These are phyloP conservation scores for Varecia variegata DNA, from an alignment of 2,797 vertebrate species.

Conservation along the genomic window DNA sequence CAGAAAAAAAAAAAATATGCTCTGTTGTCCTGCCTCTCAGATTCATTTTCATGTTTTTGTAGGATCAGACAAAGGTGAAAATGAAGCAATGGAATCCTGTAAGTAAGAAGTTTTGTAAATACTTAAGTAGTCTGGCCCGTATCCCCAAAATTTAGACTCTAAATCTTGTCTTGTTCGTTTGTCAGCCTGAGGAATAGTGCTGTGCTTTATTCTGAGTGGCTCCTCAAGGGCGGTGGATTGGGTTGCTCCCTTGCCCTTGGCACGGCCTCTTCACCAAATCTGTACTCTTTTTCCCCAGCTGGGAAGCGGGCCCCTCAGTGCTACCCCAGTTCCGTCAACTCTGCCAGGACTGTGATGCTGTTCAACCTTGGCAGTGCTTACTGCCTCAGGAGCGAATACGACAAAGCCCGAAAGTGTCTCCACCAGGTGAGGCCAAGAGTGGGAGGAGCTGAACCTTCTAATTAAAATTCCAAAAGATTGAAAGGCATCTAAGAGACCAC, in stretches of 20 bases:
- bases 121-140: constrained; percentile 19
- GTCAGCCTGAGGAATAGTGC: neutral
- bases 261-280: neutral
- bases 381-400: constrained; percentile 97
- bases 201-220: neutral
- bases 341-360: constrained; percentile 96
- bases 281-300: constrained; percentile 84
- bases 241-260: neutral
- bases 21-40: constrained; percentile 42
- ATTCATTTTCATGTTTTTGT: constrained; percentile 71
- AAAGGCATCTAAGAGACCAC: neutral
- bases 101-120: constrained; percentile 83
- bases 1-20: neutral
- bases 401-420: constrained; percentile 98
- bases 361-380: constrained; percentile 99
- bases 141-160: neutral
- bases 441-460: neutral
- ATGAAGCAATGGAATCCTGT: constrained; percentile 95
- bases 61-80: constrained; percentile 97
- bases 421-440: constrained; percentile 89
- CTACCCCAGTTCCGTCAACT: constrained; percentile 95
- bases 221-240: neutral
- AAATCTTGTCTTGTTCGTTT: neutral
- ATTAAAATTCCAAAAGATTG: constrained; percentile 24
- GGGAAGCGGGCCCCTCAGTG: constrained; percentile 95